Evolutionary conservation across 1,140 invertebrate genomes (phyloP), one percentile per base, ranked within the genome.

Genomic region (Condylostylus longicornis): DNA sequence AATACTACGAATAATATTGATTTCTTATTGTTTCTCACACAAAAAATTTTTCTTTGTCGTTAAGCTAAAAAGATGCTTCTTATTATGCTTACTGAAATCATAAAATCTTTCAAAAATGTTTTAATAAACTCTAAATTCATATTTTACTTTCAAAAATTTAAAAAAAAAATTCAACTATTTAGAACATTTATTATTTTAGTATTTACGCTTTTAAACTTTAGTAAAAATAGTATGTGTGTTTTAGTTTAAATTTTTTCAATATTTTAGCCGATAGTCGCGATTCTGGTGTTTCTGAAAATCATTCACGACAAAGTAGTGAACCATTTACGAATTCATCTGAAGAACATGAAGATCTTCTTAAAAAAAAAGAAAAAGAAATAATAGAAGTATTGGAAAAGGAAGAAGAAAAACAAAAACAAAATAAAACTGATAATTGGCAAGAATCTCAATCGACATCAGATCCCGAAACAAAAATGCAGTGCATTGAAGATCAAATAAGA

Each of bases 231-330:
- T 23, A 23, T 27, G 14, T n/a, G 14, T 27, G 10, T 27, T 27
- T 27, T 13, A n/a, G 10, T 18, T 14, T 19, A 33, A 35, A 5
- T 10, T 33, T 31, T 13, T 20, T 37, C 22, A 7, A 33, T 7
- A n/a, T 31, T 37, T 21, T 37, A 48, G 63, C 66, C 19, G 75
- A 78, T 38, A 77, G 75, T 42, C 65, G 79, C 33, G 80, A 83
- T 54, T 82, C 79, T 1, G 81, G 80, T 1, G 77, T 84, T 25
- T 72, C 71, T 2, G 71, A 76, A 28, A 74, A 76, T 43, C 79
- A 82, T 47, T 80, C 77, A 46, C 71, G 79, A 37, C 78, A 82
- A 49, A 79, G 79, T 51, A 82, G 79, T 54, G 79, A 83, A 38
- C 58, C 53, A 40, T 54, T 54, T 27, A 50, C 54, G 20, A 52